Percentiles rank a stretch among this genome's conserved stretches.
Evolutionary conservation across 2,113 vertebrate genomes (phyloP).

Genomic region (Silurus glanis): DNA sequence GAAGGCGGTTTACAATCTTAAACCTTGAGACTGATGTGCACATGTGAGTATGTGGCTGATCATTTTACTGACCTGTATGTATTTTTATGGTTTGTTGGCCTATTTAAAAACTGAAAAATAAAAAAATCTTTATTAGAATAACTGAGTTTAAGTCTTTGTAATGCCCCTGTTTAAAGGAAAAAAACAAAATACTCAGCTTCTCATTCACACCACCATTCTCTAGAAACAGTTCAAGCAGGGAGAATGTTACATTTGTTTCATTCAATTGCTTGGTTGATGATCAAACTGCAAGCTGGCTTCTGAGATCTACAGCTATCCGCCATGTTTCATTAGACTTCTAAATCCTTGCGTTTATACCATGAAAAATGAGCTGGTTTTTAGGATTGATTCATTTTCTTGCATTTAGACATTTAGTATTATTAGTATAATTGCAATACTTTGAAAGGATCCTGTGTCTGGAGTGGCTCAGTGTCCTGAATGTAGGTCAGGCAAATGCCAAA

Average conservation of each 20-base stretch:
- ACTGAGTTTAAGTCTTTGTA: background rate
- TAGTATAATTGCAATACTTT: background rate
- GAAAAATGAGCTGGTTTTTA: background rate
- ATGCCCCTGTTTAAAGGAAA: background rate
- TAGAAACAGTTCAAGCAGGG: background rate
- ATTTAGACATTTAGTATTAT: too few relatives aligned
- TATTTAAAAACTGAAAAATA: constrained; percentile 74
- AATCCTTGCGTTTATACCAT: background rate
- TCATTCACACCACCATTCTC: background rate
- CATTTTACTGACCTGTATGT: constrained; percentile 67
- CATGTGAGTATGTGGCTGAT: constrained; percentile 62
- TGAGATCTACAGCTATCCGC: background rate
- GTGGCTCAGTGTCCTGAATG: background rate
- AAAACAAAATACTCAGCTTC: background rate
- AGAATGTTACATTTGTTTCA: background rate
- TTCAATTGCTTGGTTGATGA: background rate
- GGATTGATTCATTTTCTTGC: background rate
- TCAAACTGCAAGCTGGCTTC: background rate
- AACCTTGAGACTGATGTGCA: constrained; percentile 66
- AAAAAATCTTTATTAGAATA: constrained; percentile 72
- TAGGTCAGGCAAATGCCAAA: background rate
- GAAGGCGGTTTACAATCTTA: constrained; percentile 66
- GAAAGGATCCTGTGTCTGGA: background rate
- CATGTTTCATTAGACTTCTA: background rate
- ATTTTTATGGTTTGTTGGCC: constrained; percentile 66